phyloP scores from a whole-genome alignment of 2,888 invertebrate genomes.

The Bombyx huttoni region DNA sequence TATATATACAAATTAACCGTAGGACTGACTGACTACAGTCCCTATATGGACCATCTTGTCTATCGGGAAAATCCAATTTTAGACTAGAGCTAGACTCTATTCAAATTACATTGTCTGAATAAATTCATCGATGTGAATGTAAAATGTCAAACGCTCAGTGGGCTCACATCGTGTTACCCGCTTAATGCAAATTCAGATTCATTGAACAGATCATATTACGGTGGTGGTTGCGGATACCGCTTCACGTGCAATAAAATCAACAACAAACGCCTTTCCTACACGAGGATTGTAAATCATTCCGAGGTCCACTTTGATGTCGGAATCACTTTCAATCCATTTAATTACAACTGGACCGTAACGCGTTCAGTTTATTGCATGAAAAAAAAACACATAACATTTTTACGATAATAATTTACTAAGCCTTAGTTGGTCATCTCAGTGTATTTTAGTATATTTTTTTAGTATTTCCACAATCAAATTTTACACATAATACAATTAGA shows the following conservation, averaged over 20 bases:
- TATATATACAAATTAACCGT: too few relatives aligned
- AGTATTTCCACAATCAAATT: too few relatives aligned
- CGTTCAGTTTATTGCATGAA: background rate
- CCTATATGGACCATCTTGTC: too few relatives aligned
- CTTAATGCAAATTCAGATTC: constrained; percentile 19
- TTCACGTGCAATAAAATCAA: constrained; percentile 16
- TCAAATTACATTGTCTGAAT: too few relatives aligned
- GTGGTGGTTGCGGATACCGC: background rate
- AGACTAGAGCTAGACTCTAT: constrained; percentile 15
- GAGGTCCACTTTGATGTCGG: constrained; percentile 7
- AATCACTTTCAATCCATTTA: constrained; percentile 4
- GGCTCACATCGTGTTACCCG: constrained; percentile 20
- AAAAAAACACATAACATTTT: too few relatives aligned
- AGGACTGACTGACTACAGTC: too few relatives aligned
- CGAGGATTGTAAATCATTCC: constrained; percentile 7
- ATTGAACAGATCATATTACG: constrained; percentile 19
- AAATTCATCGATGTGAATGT: constrained; percentile 22
- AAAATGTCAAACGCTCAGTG: constrained; percentile 25
- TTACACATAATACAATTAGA: too few relatives aligned
- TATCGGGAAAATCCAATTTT: too few relatives aligned
- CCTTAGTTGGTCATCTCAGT: too few relatives aligned
- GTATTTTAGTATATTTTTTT: too few relatives aligned
- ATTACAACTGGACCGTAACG: background rate
- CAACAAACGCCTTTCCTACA: constrained; percentile 12
- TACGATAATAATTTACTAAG: too few relatives aligned